Evolutionary conservation across 1,140 invertebrate species (phyloP).

Genomic region (Drosophila lini): DNA sequence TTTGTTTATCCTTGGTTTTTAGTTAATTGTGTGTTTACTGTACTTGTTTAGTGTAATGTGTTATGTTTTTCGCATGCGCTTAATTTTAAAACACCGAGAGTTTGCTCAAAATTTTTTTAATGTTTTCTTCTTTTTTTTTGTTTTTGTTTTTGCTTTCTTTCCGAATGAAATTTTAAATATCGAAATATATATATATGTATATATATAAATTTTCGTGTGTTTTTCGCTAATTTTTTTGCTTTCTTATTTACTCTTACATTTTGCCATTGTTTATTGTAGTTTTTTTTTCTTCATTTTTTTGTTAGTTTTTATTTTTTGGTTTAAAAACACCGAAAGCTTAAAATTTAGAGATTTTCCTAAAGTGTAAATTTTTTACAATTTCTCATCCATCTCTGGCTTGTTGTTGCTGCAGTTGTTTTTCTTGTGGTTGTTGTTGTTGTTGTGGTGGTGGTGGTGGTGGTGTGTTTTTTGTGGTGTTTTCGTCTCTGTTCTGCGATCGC

Average conservation of each 20-base stretch:
- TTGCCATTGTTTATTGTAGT: conserved; percentile 37
- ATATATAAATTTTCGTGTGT: conserved; percentile 54
- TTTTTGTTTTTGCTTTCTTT: conserved; percentile 29
- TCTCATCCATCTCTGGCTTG: conserved; percentile 29
- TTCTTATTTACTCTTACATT: conserved; percentile 44
- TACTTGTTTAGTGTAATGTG: conserved; percentile 71
- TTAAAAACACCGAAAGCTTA: conserved; percentile 85
- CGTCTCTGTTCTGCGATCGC: conserved; percentile 24
- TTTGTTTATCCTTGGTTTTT: conserved; percentile 62
- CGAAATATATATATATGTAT: conserved; percentile 75
- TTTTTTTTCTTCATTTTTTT: conserved; percentile 31
- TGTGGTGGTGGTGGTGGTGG: conserved; percentile 24
- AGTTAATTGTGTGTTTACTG: conserved; percentile 46
- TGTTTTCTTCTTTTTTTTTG: conserved; percentile 23
- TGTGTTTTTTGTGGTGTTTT: conserved; percentile 18
- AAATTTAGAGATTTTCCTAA: conserved; percentile 84
- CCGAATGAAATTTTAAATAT: conserved; percentile 80
- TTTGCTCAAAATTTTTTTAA: conserved; percentile 73
- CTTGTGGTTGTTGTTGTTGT: conserved; percentile 18
- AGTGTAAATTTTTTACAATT: conserved; percentile 83
- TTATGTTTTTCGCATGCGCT: conserved; percentile 67
- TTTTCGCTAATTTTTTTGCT: conserved; percentile 57
- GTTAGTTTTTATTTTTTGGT: conserved; percentile 62
- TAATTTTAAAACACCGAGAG: conserved; percentile 81
- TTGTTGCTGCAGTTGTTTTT: conserved; percentile 18